Percentiles rank a stretch among this genome's conserved stretches.
Evolutionary conservation across 2,888 invertebrate genomes (phyloP).

Genomic region (Erebia ligea): DNA sequence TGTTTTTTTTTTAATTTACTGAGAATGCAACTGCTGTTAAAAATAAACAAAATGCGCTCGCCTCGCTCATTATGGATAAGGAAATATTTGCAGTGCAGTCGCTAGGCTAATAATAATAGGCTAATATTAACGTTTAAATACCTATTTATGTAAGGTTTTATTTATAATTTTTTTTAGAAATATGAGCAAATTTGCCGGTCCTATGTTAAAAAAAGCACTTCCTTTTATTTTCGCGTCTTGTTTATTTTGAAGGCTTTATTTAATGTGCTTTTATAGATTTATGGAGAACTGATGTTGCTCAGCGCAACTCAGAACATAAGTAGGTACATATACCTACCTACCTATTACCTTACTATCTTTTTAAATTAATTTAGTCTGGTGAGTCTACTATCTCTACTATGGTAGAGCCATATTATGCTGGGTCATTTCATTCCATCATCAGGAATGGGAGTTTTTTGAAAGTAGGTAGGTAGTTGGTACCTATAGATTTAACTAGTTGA

Average conservation of each 20-base stretch:
- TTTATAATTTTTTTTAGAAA: too few species aligned
- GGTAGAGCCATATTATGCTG: too few species aligned
- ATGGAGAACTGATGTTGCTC: slow-evolving; percentile 47
- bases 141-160: too few species aligned
- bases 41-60: neutral
- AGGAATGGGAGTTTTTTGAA: too few species aligned
- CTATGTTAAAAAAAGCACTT: slow-evolving; percentile 19
- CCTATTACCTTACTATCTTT: too few species aligned
- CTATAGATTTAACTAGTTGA: too few species aligned
- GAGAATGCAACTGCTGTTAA: neutral
- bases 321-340: neutral
- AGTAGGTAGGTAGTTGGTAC: too few species aligned
- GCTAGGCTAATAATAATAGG: neutral
- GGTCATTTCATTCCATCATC: too few species aligned
- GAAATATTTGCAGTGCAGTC: neutral
- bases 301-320: slow-evolving; percentile 10
- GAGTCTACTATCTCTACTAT: neutral
- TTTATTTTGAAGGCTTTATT: slow-evolving; percentile 50
- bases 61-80: neutral
- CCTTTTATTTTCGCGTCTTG: slow-evolving; percentile 29
- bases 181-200: slow-evolving; percentile 41
- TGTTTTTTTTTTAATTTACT: too few species aligned
- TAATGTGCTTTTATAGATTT: slow-evolving; percentile 52
- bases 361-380: neutral
- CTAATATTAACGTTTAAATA: neutral